Conservation (phyloP, 2,797 vertebrate genomes). For the Cichlasoma orientale region DNA sequence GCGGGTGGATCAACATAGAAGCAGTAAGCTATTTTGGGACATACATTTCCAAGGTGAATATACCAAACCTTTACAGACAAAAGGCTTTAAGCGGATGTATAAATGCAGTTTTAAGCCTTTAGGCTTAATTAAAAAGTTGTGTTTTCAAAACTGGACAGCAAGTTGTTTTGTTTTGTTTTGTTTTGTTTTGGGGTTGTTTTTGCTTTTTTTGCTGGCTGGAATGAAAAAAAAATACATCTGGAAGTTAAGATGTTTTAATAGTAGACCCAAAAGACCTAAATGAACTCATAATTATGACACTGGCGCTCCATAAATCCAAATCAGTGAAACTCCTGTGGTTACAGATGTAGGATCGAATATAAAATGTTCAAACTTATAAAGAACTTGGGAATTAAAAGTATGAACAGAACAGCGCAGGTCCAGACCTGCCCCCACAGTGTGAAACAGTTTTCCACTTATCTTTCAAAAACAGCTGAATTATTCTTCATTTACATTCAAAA, state of each 20-base stretch:
- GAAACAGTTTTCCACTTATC: background rate
- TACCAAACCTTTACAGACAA: background rate
- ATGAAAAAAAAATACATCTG: background rate
- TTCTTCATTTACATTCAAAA: conserved; percentile 54
- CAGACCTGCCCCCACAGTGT: background rate
- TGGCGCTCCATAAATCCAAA: background rate
- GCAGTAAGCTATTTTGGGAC: conserved; percentile 46
- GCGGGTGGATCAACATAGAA: conserved; percentile 74
- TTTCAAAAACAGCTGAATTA: conserved; percentile 46
- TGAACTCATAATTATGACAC: background rate
- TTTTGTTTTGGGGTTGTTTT: no score
- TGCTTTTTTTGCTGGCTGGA: background rate
- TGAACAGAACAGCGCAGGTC: background rate
- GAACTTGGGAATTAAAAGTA: conserved; percentile 3
- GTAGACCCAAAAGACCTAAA: background rate
- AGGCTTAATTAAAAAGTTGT: background rate
- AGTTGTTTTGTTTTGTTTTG: no score
- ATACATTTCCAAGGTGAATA: conserved; percentile 48
- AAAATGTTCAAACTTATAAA: background rate
- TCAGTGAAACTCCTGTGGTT: background rate
- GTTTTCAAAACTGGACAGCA: background rate
- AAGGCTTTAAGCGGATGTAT: background rate
- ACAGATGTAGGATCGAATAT: conserved; percentile 6
- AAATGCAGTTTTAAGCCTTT: background rate
- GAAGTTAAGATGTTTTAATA: background rate